phyloP scores from a whole-genome alignment of 2,888 invertebrate species.

The Geotrupes spiniger region DNA sequence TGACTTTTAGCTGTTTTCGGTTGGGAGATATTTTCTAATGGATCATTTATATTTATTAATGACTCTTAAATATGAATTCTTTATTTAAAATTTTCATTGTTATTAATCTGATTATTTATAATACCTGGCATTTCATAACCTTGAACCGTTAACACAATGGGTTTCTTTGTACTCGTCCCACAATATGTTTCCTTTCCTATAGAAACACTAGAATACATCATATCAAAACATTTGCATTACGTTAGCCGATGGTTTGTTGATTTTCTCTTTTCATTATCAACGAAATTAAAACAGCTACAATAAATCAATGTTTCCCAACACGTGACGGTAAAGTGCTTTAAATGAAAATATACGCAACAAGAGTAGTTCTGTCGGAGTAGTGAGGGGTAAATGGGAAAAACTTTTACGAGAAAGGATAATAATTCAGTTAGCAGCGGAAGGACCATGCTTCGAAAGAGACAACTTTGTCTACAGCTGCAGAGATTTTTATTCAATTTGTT shows the following conservation, averaged over 20 bases:
- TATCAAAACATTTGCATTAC: no score
- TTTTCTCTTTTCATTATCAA: no score
- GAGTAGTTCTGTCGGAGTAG: constrained; percentile 35
- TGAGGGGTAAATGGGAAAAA: constrained; percentile 41
- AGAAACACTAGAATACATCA: no score
- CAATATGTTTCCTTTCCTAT: no score
- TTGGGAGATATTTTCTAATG: no score
- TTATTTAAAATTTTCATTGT: no score
- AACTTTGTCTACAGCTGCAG: constrained; percentile 37
- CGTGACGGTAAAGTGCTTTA: constrained; percentile 36
- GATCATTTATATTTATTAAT: no score
- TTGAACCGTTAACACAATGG: neutral
- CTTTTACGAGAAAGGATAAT: constrained; percentile 45
- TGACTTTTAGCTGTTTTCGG: no score
- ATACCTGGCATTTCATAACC: no score
- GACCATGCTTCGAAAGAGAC: constrained; percentile 37
- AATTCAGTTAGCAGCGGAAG: constrained; percentile 43
- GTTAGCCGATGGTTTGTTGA: no score
- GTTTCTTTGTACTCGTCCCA: constrained; percentile 20
- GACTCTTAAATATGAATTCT: no score
- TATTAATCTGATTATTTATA: no score
- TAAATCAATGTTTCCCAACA: constrained; percentile 31
- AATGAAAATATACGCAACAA: constrained; percentile 44
- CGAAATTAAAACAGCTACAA: constrained; percentile 9
- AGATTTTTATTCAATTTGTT: constrained; percentile 31